Evolutionary conservation across 2,888 invertebrate genomes (phyloP).

Genomic region (Carterocephalus palaemon): DNA sequence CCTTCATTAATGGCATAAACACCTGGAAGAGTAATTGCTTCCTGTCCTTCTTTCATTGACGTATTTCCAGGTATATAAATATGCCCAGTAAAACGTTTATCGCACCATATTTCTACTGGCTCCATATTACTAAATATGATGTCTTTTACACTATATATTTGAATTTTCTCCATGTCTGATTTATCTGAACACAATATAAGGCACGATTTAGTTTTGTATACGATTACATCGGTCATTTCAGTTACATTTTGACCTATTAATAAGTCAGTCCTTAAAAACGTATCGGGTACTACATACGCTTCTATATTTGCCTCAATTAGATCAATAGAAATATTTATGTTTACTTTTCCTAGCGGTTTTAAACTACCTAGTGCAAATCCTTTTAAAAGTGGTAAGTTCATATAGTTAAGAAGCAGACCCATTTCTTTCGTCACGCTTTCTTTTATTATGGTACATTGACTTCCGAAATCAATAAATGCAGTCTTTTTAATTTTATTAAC

Average conservation of each 20-base stretch:
- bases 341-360: conserved; percentile 15
- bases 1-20: background rate
- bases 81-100: background rate
- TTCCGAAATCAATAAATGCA: conserved; percentile 28
- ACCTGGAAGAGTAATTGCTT: background rate
- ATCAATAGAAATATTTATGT: conserved; percentile 13
- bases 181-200: conserved; percentile 5
- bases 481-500: conserved; percentile 8
- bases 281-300: conserved; percentile 17
- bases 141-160: background rate
- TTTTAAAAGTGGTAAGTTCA: conserved; percentile 16
- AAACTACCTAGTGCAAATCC: conserved; percentile 23
- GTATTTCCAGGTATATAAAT: background rate
- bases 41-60: background rate
- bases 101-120: background rate
- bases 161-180: background rate
- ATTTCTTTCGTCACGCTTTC: background rate
- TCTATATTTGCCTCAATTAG: conserved; percentile 12
- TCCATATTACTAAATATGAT: background rate
- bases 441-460: conserved; percentile 26
- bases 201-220: conserved; percentile 15
- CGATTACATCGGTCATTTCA: conserved; percentile 14
- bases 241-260: conserved; percentile 26
- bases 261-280: conserved; percentile 17
- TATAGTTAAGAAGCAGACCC: background rate